Base-by-base conservation (phyloP, 2,113 vertebrate genomes). In the Leucopternis melanops region DNA sequence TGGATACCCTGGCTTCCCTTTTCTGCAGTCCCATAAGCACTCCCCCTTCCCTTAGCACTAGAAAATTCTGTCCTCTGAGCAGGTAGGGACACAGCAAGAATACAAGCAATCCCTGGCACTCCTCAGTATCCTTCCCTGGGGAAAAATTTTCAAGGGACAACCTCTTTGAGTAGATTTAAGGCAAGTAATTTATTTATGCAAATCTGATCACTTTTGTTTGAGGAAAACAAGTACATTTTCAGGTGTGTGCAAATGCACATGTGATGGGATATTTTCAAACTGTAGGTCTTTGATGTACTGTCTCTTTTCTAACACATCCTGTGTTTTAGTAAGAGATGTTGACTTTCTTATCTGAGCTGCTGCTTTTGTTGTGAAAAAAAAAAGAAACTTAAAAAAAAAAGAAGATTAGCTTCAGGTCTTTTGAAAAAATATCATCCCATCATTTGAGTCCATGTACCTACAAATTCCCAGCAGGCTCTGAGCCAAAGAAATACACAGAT, bases 371-470 rank as follows among this genome's bases (percentile, higher is more conserved):
- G 86, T 91, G 75, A 70, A 34, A 12, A 42, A 16, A 67, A 45
- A 77, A 42, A 38, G 9, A 40, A 25, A 34, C 26, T 44, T n/a
- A 34, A 72, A 58, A 31, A 34, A 93, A 85, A 83, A 93, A 73
- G 79, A 97, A 96, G 72, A 97, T 97, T 96, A 96, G 87, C 95
- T 98, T 94, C 96, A 97, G 95, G 83, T 96, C 95, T 94, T 97
- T 93, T 96, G 94, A 97, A 97, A 97, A 98, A 97, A 96, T 95
- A 97, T 89, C 88, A 79, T 97, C 89, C 91, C 96, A 75, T 97
- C 96, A 97, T 98, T 97, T 97, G 97, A 97, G 95, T 94, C 95
- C 92, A 49, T 96, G 97, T 98, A 97, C 88, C 93, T 97, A 96
- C 97, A 97, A 97, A 97, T 98, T 97, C 95, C 96, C 87, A 36